Evolutionary conservation across 1,140 invertebrate genomes (phyloP), one percentile per base, ranked within the genome.

Genomic region (Aradophagus sp.): DNA sequence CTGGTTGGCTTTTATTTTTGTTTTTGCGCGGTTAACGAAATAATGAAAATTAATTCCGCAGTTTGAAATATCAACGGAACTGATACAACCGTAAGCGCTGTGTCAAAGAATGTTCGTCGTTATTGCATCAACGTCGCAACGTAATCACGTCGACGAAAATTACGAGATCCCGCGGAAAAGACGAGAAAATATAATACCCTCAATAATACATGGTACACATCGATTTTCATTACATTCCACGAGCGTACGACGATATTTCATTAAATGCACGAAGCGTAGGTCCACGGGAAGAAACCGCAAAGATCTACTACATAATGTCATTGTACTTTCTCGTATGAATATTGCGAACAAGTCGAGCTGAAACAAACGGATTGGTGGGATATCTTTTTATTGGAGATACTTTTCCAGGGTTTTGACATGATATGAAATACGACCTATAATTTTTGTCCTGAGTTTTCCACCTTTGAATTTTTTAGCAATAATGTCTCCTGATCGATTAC

Each of bases 271-370:
- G 47, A 65, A 65, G 27, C 50, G 41, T 31, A 20, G 2, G 41
- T 55, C 32, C 34, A n/a, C n/a, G 13, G 14, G 56, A 55, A 65
- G 32, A 41, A 65, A 65, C 50, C 34, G 35, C 50, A 48, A 41
- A 13, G 2, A 48, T 45, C 41, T 52, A 31, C 31, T 48, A 47
- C 32, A 23, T 63, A 45, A 45, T 65, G 34, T 47, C 61, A 56
- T 65, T 56, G 61, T 65, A 48, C 61, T 55, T 44, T 47, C 53
- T 50, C 32, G 38, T 45, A 38, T 17, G 65, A 53, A 63, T 53
- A 63, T 47, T 45, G 36, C 50, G 34, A 52, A 29, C 14, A 50
- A 66, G 52, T 66, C 52, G 39, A 19, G 8, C 17, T 16, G 41
- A 47, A 71, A 36, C 16, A 58, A 62, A 61, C 50, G 52, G 35